Evolutionary conservation across 2,888 invertebrate genomes (phyloP), one percentile per base, ranked within the genome.

Genomic region (Amphimallon solstitiale): DNA sequence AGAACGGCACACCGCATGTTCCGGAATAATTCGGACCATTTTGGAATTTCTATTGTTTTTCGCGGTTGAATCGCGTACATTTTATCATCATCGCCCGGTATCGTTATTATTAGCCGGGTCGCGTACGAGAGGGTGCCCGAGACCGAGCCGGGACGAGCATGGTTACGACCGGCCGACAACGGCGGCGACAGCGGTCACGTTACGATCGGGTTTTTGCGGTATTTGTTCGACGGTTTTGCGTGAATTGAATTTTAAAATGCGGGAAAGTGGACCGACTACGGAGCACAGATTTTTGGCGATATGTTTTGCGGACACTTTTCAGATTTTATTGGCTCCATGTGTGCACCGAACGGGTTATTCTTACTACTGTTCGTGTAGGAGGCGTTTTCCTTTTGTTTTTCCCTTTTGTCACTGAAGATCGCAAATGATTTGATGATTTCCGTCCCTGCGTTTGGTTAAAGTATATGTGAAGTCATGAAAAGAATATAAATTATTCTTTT

Each of bases 41-140:
- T 78, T 68, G 80, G 81, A 81, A 81, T 81, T 81, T 79, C 80
- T 78, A 81, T 81, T 81, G 81, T 81, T 80, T 80, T 75, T 75
- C 78, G 77, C 73, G 74, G 75, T 75, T 73, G 70, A 70, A 72
- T 68, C 68, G 65, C 67, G 51, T 59, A 43, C 40, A 19, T 43
- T 63, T 63, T 63, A 63, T 63, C 52, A 63, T 63, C 52, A 63
- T 63, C 54, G 38, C 54, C 38, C n/a, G n/a, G 54, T 54, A 54
- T 54, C 54, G 12, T 54, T 21, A 54, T 23, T 54, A 54, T 38
- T 40, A 29, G 29, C 29, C 29, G 29, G n/a, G 17, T 21, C n/a
- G 38, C 54, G 17, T 51, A 7, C 29, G 29, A 29, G 29, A 29
- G 29, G 29, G 29, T 29, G 29, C 29, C 7, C 29, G 29, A 29